Evolutionary conservation across 2,888 invertebrate species (phyloP), one percentile per base, ranked within the genome.

Genomic region (Uloborus plumipes): DNA sequence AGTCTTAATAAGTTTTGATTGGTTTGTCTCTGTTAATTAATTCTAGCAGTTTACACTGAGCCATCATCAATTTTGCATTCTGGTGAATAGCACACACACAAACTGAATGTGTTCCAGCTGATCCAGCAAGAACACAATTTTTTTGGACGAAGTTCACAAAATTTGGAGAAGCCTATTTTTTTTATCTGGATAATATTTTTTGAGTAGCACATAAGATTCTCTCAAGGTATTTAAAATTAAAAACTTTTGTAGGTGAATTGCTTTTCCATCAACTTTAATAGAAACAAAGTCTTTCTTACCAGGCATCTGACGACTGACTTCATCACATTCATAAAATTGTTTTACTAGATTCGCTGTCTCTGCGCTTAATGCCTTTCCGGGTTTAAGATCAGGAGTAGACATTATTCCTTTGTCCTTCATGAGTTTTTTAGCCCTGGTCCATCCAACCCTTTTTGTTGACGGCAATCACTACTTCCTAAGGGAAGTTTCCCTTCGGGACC

Each of bases 161-260:
- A 77, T 31, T 77, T 77, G 20, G 70, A 77, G 47, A 77, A 77
- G 11, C 77, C 77, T 51, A 61, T 47, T 49, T 70, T 26, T 70
- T 13, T 62, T 14, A 20, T 26, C 55, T 15, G 62, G 77, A 70
- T 77, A 31, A 51, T 20, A 22, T 51, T 59, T 14, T 70, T 77
- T 77, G 20, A 77, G 70, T 22, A 16, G n/a, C 13, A 51, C 55
- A 47, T 14, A 70, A 18, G 18, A 18, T 62, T 77, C 77, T 26
- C 26, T 26, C 4, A 26, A 26, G 26, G 26, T 26, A 26, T 26
- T 26, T 26, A 26, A 26, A 26, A 26, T 26, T 26, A 26, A 26
- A 26, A 26, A 26, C 26, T 26, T 26, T 26, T 26, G 26, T 2
- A 26, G 26, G 4, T 26, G 26, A 26, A 26, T 26, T 26, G 26